Percentiles rank a stretch among this genome's conserved stretches.
phyloP scores from a whole-genome alignment of 2,888 invertebrate genomes.

The Poecilobothrus nobilitatus region DNA sequence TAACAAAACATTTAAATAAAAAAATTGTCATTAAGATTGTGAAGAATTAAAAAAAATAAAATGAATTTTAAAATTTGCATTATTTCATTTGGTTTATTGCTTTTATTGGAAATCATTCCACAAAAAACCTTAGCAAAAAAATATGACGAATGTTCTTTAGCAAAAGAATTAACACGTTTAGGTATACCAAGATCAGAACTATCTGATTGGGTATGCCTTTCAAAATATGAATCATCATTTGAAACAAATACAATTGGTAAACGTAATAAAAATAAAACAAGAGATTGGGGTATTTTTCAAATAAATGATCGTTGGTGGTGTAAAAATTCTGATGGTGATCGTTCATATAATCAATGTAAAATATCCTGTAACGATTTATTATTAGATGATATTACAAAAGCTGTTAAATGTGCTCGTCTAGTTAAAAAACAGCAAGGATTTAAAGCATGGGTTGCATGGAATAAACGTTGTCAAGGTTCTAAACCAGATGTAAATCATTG shows the following conservation, averaged over 20 bases:
- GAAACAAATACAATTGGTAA: constrained; percentile 45
- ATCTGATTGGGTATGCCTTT: constrained; percentile 36
- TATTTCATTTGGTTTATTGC: neutral
- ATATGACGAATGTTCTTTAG: constrained; percentile 33
- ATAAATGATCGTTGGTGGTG: constrained; percentile 43
- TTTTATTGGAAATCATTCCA: neutral
- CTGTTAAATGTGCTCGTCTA: constrained; percentile 34
- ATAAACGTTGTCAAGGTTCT: constrained; percentile 31
- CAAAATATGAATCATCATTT: constrained; percentile 38
- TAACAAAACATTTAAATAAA: too few species aligned
- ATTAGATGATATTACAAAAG: constrained; percentile 30
- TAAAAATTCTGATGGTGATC: constrained; percentile 29
- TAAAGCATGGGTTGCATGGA: constrained; percentile 41
- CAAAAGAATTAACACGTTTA: constrained; percentile 35
- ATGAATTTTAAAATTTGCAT: neutral
- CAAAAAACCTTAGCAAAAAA: constrained; percentile 26
- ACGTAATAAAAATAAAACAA: constrained; percentile 45
- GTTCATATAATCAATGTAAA: constrained; percentile 36
- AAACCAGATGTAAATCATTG: constrained; percentile 31
- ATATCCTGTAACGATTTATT: constrained; percentile 35
- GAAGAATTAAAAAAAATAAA: neutral
- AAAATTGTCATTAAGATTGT: too few species aligned
- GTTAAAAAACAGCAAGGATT: constrained; percentile 38
- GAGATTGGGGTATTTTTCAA: constrained; percentile 43
- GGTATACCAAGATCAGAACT: constrained; percentile 36